phyloP scores from a whole-genome alignment of 2,797 vertebrate genomes.

The Cheirogaleus major region DNA sequence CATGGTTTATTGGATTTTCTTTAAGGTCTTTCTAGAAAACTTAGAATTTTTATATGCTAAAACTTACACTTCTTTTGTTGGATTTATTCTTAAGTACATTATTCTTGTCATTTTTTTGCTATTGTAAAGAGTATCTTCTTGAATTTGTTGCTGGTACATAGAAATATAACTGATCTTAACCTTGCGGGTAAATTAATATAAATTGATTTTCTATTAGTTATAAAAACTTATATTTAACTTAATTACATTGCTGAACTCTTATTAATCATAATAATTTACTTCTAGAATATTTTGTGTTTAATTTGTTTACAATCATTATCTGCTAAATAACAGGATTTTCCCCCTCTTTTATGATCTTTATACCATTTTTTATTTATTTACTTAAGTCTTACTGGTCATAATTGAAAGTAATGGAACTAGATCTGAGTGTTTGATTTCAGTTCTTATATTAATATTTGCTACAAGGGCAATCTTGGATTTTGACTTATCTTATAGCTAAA shows the following conservation, averaged over 20 bases:
- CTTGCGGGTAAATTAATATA: not conserved
- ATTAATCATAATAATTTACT: not conserved
- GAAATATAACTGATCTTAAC: slow-evolving; percentile 4
- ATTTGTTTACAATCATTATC: not conserved
- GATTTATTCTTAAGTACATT: not conserved
- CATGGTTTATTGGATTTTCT: not conserved
- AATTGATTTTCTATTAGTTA: not conserved
- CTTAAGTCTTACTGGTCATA: not conserved
- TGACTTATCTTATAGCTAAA: not conserved
- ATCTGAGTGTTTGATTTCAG: not conserved
- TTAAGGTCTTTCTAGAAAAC: not conserved
- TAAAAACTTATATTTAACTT: not conserved
- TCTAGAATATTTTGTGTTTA: not conserved
- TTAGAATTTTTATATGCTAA: not conserved
- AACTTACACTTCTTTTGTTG: not conserved
- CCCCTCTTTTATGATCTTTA: not conserved
- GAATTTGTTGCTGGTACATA: not conserved
- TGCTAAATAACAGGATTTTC: not conserved
- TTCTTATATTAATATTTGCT: not conserved
- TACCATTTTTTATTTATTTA: not conserved
- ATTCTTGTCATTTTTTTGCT: not conserved
- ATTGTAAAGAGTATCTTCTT: not conserved
- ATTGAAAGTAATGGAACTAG: not conserved
- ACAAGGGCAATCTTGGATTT: not conserved
- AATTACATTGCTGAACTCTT: not conserved